phyloP scores from a whole-genome alignment of 2,888 invertebrate genomes.

The Capitulum mitella region DNA sequence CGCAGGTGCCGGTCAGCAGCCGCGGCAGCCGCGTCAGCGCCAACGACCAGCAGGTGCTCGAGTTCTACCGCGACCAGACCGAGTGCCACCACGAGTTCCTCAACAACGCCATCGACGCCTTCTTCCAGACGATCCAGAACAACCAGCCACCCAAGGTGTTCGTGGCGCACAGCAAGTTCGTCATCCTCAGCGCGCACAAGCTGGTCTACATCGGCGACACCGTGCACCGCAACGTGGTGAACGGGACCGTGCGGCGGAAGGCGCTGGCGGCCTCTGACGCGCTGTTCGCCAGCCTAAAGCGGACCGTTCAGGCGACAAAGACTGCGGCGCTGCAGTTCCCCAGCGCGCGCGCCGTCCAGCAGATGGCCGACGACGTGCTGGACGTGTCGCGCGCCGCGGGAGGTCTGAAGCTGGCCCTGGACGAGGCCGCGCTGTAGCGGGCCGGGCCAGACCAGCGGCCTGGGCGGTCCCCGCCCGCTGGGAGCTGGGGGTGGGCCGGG shows the following conservation, averaged over 20 bases:
- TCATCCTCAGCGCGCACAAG: slow-evolving; percentile 86
- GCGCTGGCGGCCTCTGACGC: slow-evolving; percentile 69
- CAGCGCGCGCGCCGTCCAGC: slow-evolving; percentile 78
- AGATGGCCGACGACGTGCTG: slow-evolving; percentile 86
- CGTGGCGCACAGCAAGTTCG: slow-evolving; percentile 87
- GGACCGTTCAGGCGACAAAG: slow-evolving; percentile 79
- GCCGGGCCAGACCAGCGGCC: background rate
- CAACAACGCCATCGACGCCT: slow-evolving; percentile 83
- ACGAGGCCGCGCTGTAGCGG: background rate
- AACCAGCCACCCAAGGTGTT: slow-evolving; percentile 89
- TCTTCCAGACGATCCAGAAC: slow-evolving; percentile 81
- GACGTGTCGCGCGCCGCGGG: slow-evolving; percentile 75
- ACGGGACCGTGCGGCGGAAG: slow-evolving; percentile 63
- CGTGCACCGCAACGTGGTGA: slow-evolving; percentile 73
- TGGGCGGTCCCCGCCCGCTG: too few relatives aligned
- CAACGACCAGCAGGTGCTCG: slow-evolving; percentile 73
- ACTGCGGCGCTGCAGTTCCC: slow-evolving; percentile 87
- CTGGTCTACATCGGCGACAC: slow-evolving; percentile 91
- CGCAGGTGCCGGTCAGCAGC: slow-evolving; percentile 44
- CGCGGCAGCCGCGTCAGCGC: slow-evolving; percentile 45
- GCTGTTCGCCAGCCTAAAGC: slow-evolving; percentile 69
- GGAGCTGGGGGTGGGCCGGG: too few relatives aligned
- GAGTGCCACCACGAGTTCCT: slow-evolving; percentile 76
- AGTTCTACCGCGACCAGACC: slow-evolving; percentile 80
- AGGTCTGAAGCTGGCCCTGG: slow-evolving; percentile 55